Conservation (phyloP, 92 coral and sea anemone genomes). For the Diadumene lineata region DNA sequence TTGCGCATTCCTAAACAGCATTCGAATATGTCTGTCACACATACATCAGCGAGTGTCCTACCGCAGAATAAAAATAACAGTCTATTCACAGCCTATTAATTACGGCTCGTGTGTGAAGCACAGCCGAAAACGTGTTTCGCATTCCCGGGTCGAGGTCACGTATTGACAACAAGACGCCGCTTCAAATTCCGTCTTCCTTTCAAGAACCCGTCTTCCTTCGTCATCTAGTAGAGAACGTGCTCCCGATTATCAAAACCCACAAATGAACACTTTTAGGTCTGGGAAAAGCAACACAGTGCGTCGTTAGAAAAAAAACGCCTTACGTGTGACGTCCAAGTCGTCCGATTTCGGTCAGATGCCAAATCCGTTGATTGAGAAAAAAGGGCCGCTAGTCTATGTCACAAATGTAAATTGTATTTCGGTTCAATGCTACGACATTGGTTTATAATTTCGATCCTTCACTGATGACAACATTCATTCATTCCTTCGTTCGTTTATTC, state of each 20-base stretch:
- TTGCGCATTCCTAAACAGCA: conserved; percentile 7
- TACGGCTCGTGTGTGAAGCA: conserved; percentile 31
- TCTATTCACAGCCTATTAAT: not conserved
- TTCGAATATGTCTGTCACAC: not conserved
- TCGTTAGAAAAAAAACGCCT: too few relatives aligned
- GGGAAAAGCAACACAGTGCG: too few relatives aligned
- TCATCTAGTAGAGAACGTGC: conserved; percentile 10
- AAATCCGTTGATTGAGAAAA: not conserved
- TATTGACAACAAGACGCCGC: conserved; percentile 8
- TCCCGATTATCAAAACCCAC: not conserved
- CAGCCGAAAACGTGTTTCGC: conserved; percentile 17
- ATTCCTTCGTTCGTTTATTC: too few relatives aligned
- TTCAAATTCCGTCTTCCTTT: not conserved
- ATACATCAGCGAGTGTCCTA: not conserved
- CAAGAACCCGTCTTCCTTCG: too few relatives aligned
- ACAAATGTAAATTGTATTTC: too few relatives aligned
- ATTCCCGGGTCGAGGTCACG: conserved; percentile 21
- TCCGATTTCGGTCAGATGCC: conserved; percentile 13
- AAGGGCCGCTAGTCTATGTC: not conserved
- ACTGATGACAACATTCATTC: too few relatives aligned
- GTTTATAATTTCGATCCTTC: too few relatives aligned
- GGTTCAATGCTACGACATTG: too few relatives aligned
- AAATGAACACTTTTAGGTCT: too few relatives aligned
- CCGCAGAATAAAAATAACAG: conserved; percentile 8
- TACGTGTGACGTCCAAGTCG: conserved; percentile 1